phyloP scores from a whole-genome alignment of 2,797 vertebrate species.

The Mycteria americana region DNA sequence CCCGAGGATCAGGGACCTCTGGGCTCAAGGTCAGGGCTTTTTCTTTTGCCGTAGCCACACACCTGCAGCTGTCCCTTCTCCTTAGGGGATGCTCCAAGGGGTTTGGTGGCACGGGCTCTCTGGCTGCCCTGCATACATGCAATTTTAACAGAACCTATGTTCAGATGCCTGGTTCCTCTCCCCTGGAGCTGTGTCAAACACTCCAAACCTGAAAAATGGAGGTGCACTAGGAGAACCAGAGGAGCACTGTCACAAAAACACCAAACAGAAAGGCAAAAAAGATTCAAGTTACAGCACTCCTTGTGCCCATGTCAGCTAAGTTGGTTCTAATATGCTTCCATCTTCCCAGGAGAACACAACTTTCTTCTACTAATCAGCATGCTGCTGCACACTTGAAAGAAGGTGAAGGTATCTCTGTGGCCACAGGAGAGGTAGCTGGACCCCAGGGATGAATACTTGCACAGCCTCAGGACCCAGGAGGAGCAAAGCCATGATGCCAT shows the following conservation, averaged over 20 bases:
- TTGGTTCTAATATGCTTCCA: background rate
- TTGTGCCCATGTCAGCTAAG: background rate
- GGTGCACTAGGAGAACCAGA: background rate
- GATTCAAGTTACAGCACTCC: background rate
- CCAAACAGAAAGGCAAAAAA: background rate
- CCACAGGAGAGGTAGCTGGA: background rate
- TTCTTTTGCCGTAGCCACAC: background rate
- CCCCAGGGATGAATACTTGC: background rate
- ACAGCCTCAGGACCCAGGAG: background rate
- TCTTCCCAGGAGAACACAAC: background rate
- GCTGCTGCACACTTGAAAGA: background rate
- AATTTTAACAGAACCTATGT: background rate
- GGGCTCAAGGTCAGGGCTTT: background rate
- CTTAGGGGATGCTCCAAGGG: background rate
- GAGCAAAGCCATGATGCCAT: background rate
- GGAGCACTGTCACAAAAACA: background rate
- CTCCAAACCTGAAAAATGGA: background rate
- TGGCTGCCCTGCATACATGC: background rate
- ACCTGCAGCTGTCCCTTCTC: background rate
- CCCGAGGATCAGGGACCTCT: rapidly evolving
- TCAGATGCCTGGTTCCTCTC: background rate
- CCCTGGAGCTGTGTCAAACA: background rate
- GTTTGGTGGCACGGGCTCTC: background rate
- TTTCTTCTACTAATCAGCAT: background rate
- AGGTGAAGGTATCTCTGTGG: background rate